Conservation (phyloP, 2,797 vertebrate species). For the Chaetodon trifasciatus region DNA sequence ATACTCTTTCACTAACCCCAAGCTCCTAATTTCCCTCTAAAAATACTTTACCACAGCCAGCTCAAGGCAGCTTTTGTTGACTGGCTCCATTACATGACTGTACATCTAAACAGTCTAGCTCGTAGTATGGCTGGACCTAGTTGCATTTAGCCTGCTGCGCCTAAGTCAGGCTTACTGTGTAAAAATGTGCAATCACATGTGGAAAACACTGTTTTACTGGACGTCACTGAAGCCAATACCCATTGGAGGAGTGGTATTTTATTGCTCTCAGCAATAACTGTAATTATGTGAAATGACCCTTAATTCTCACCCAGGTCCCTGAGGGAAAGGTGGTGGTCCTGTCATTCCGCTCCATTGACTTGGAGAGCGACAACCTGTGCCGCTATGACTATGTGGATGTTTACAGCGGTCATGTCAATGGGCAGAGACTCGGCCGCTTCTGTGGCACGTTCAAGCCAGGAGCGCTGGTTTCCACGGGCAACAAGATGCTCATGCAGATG, state of each 20-base stretch:
- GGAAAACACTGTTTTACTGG: background rate
- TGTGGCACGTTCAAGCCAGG: conserved; percentile 96
- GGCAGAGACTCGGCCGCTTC: conserved; percentile 95
- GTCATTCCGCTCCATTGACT: conserved; percentile 92
- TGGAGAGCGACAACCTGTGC: conserved; percentile 95
- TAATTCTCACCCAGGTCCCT: conserved; percentile 87
- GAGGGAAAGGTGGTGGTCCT: conserved; percentile 96
- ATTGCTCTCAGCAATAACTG: background rate
- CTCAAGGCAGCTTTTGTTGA: conserved; percentile 44
- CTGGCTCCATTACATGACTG: conserved; percentile 43
- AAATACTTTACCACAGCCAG: conserved; percentile 56
- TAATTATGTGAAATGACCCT: background rate
- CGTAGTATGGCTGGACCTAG: conserved; percentile 5
- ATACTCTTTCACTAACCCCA: conserved; percentile 24
- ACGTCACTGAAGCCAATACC: background rate
- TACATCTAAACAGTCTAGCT: conserved; percentile 25
- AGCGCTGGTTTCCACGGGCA: conserved; percentile 93
- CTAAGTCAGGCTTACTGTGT: background rate
- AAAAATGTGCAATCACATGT: background rate
- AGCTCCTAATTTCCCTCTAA: conserved; percentile 45
- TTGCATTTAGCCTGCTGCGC: background rate
- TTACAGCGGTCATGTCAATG: conserved; percentile 90
- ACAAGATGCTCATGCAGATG: conserved; percentile 99
- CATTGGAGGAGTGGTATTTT: background rate
- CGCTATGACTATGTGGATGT: conserved; percentile 98